phyloP scores from a whole-genome alignment of 2,797 vertebrate species.

The Setipinna tenuifilis region DNA sequence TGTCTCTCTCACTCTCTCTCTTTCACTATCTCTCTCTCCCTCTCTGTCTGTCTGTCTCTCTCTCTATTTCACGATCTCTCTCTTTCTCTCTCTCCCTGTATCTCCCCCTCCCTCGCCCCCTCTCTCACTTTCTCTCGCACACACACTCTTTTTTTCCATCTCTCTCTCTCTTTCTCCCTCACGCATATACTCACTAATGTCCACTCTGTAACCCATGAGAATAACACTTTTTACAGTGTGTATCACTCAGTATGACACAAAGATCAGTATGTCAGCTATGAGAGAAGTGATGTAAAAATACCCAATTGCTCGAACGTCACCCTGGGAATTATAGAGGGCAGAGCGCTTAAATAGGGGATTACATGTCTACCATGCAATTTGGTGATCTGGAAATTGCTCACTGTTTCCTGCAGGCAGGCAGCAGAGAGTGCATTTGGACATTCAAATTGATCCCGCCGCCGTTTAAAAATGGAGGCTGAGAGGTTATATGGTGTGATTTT shows the following conservation, averaged over 20 bases:
- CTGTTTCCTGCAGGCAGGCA: not conserved
- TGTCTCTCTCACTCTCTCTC: too few relatives aligned
- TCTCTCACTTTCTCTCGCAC: too few relatives aligned
- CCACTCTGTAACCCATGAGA: not conserved
- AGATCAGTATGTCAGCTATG: not conserved
- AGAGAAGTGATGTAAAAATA: not conserved
- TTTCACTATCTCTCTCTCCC: too few relatives aligned
- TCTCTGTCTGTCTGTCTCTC: too few relatives aligned
- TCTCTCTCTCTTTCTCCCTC: not conserved
- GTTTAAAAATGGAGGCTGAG: not conserved
- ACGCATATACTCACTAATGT: not conserved
- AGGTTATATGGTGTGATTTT: not conserved
- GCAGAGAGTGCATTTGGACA: not conserved
- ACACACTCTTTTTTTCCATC: too few relatives aligned
- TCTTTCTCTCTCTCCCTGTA: too few relatives aligned
- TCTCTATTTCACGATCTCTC: too few relatives aligned
- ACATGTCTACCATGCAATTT: conserved; percentile 4
- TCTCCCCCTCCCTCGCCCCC: not conserved
- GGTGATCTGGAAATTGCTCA: not conserved
- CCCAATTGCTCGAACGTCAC: not conserved
- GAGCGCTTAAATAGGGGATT: not conserved
- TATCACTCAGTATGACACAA: not conserved
- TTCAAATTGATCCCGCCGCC: not conserved
- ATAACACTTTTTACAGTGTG: not conserved
- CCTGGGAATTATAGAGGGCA: not conserved